Conservation (phyloP, 2,113 vertebrate genomes). For the Grammomys surdaster region DNA sequence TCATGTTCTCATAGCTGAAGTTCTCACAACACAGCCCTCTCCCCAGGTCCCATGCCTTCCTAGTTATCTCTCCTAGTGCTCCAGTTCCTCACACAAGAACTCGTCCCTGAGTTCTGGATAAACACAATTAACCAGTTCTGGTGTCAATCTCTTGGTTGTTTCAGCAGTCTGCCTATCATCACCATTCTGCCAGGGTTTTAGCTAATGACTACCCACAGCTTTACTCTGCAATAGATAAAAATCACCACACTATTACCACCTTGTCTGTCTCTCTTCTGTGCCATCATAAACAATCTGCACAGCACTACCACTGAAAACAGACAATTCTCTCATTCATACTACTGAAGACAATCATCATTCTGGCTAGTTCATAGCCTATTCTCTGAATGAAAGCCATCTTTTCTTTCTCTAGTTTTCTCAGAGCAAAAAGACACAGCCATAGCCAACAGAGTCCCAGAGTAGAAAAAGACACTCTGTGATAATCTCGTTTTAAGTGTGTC, state of each 20-base stretch:
- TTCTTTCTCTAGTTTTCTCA: slow-evolving; percentile 55
- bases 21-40: not conserved
- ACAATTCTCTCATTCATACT: slow-evolving; percentile 73
- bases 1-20: not conserved
- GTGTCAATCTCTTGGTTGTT: not conserved
- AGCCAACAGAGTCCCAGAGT: slow-evolving; percentile 49
- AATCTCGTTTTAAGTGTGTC: slow-evolving; percentile 33
- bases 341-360: slow-evolving; percentile 66
- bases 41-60: not conserved
- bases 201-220: slow-evolving; percentile 31
- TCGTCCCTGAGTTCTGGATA: not conserved
- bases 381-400: slow-evolving; percentile 65
- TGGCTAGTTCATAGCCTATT: slow-evolving; percentile 52
- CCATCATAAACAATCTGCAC: slow-evolving; percentile 51
- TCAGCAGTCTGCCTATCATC: slow-evolving; percentile 15
- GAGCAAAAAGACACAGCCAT: slow-evolving; percentile 38
- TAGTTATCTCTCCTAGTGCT: not conserved
- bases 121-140: not conserved
- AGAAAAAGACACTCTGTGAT: slow-evolving; percentile 17
- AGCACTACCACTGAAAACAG: slow-evolving; percentile 47
- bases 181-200: not conserved
- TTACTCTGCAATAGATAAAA: slow-evolving; percentile 46
- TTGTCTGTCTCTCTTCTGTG: slow-evolving; percentile 57
- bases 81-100: not conserved
- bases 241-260: slow-evolving; percentile 30